Evolutionary conservation across 2,797 vertebrate genomes (phyloP).

Genomic region (Trachurus trachurus): DNA sequence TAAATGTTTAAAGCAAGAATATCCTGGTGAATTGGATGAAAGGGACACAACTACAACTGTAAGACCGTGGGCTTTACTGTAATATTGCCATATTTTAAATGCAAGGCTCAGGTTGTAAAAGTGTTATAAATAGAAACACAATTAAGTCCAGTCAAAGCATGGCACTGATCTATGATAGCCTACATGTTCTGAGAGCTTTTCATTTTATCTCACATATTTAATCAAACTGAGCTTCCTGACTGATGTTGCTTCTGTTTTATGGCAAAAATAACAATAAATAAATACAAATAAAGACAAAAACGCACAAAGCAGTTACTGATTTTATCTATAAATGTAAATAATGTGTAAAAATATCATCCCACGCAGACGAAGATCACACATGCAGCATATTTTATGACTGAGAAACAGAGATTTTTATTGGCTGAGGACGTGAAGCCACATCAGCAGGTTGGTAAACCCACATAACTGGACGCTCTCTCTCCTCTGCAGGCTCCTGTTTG

Average conservation of each 20-base stretch:
- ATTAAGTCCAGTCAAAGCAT: too few species aligned
- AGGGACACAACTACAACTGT: too few species aligned
- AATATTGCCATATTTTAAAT: too few species aligned
- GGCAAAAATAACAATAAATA: background rate
- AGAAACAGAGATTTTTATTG: background rate
- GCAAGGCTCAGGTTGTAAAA: background rate
- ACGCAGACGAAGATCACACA: background rate
- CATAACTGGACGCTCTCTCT: background rate
- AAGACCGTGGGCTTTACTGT: too few species aligned
- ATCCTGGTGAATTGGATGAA: too few species aligned
- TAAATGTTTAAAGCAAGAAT: too few species aligned
- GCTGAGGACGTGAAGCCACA: background rate
- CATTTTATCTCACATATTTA: background rate
- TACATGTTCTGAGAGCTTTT: background rate
- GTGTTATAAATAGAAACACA: too few species aligned
- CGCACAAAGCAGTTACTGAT: too few species aligned
- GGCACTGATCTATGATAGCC: too few species aligned
- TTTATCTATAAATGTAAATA: background rate
- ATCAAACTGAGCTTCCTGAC: background rate
- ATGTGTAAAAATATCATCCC: background rate
- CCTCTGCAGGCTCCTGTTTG: constrained; percentile 25
- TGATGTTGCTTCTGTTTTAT: background rate
- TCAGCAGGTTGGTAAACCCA: constrained; percentile 6
- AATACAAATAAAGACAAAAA: too few species aligned
- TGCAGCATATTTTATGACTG: too few species aligned